Evolutionary conservation across 2,113 vertebrate genomes (phyloP), one percentile per base, ranked within the genome.

Genomic region (Acanthisitta chloris): DNA sequence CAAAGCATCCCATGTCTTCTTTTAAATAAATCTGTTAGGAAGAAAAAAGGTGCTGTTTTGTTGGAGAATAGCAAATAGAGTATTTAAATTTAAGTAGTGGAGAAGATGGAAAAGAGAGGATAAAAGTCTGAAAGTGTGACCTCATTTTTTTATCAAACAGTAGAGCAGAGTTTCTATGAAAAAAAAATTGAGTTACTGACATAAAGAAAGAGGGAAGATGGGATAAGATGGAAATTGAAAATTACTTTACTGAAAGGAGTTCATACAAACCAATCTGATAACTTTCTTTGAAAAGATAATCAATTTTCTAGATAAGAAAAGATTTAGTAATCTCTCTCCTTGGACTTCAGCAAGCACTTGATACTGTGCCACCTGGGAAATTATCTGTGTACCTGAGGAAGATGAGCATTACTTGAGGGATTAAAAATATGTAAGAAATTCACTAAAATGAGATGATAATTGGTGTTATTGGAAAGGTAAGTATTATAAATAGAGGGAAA

Each of bases 161-260:
- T 45, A 57, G 17, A 92, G 31, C 17, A 86, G 54, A 86, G 49
- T 83, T 86, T 88, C 59, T 88, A 62, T 58, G 31, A 85, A 81
- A 86, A 88, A 88, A 94, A 86, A 88, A 80, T 7, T 46, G 72
- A 70, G 46, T 86, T 96, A 38, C 86, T 89, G 58, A 78, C 64
- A 81, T 73, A 91, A 88, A 88, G 18, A 45, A 40, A 6, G 11
- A 89, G 45, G 65, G 29, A 88, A 82, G 62, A 82, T 82, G 57
- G 76, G 45, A 69, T 77, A 76, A 88, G 88, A 91, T 58, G 48
- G 54, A 91, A 96, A 92, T 52, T 69, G 80, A 95, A 91, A 95
- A 89, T 78, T 15, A 13, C 55, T 94, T 92, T 91, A 81, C 69
- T 84, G 91, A 89, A 81, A 86, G n/a, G 9, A 21, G 23, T 86